Conservation (phyloP, 2,113 vertebrate species). For the Meleagris gallopavo region DNA sequence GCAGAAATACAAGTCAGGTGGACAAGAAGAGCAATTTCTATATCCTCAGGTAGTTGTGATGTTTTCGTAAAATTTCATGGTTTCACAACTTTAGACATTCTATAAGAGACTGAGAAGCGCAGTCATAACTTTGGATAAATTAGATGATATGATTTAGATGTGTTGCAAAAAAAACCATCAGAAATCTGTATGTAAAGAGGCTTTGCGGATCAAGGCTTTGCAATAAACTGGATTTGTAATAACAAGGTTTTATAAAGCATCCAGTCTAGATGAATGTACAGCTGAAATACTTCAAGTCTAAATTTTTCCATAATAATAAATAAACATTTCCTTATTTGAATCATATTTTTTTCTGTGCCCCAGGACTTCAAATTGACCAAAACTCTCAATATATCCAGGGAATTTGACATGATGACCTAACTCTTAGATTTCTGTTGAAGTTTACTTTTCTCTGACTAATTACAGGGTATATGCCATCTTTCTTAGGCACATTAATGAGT, state of each 20-base stretch:
- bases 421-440: neutral
- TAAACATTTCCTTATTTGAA: neutral
- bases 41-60: neutral
- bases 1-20: neutral
- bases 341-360: neutral
- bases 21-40: neutral
- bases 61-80: constrained; percentile 24
- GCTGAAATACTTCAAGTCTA: constrained; percentile 30
- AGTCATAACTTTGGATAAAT: constrained; percentile 57
- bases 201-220: constrained; percentile 51
- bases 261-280: neutral
- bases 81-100: constrained; percentile 46
- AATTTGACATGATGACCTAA: neutral
- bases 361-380: neutral
- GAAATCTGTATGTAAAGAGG: constrained; percentile 55
- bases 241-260: constrained; percentile 60
- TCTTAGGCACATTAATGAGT: neutral
- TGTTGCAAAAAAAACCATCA: constrained; percentile 18
- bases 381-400: neutral
- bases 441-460: neutral
- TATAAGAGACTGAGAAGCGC: neutral
- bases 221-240: constrained; percentile 71
- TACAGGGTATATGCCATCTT: neutral
- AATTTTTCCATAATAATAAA: constrained; percentile 6
- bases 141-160: constrained; percentile 41